Evolutionary conservation across 2,888 invertebrate species (phyloP), one percentile per base, ranked within the genome.

Genomic region (Drosophila silvestris): DNA sequence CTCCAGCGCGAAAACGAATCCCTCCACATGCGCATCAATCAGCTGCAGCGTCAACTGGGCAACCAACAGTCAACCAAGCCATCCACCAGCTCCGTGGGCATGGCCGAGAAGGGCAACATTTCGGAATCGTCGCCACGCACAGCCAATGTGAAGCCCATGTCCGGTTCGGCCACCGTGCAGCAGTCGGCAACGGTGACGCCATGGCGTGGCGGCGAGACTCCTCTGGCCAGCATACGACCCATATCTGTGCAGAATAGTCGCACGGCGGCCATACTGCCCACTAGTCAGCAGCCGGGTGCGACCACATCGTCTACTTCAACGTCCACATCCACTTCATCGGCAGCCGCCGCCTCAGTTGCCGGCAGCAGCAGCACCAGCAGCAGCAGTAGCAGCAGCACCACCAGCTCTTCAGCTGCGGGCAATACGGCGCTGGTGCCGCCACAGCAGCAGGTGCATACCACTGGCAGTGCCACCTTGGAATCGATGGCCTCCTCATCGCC

Each of bases 71-170:
- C 96, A 6, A 95, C 95, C 56, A 96, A 96, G 90, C 95, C 97
- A 28, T 95, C 96, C 50, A 95, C 95, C 4, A 95, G 96, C 83
- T 95, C 97, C 75, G 92, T 91, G 30, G 94, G 95, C 90, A 93
- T 90, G 63, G 88, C 92, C 3, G 95, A 95, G 61, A 95, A 95
- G 89, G 93, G 94, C 4, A 94, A 94, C 16, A 94, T 94, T 5
- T 95, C 95, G 41, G 95, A 95, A 16, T 92, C 93, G 5, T 91
- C 92, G 16, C 95, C 95, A 1, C 95, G 96, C 0, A 98, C 98
- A 0, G 98, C 98, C 7, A 98, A 98, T 92, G 98, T 98, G 52
- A 97, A 98, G 93, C 98, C 98, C 0, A 97, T 98, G 96, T 97
- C 98, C 5, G 97, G 97, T 85, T 94, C 93, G 0, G 91, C 93